Base-by-base conservation (phyloP, 2,797 vertebrate species). In the Alosa sapidissima region DNA sequence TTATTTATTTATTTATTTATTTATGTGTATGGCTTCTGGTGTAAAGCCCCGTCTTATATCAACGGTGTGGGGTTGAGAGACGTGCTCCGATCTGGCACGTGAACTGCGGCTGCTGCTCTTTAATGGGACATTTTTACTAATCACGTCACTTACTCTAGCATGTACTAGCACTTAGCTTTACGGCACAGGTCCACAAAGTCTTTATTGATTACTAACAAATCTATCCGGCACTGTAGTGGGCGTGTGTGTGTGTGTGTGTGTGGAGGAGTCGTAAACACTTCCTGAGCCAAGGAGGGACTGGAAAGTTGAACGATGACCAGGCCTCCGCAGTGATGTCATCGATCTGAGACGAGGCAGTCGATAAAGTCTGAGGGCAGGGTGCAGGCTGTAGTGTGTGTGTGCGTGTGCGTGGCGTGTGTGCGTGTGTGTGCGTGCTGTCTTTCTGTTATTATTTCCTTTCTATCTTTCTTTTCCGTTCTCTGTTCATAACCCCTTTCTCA, bases 311-410 rank as follows among this genome's bases (percentile, higher is more conserved):
- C 36, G 81, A 16, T 60, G 48, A 52, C 49, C 60, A 55, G 82
- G 54, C 48, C 81, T 60, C 83, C 47, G 85, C 83, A 84, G 54
- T 62, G 41, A 54, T 85, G 13, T 87, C 68, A 88, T 82, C 85
- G 85, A 82, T 83, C 85, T 45, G 54, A 82, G 83, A 85, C 68
- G 82, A 78, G 58, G 36, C 33, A 82, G 88, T 90, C 83, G 62
- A 89, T 86, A 75, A 36, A 14, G 68, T 45, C 33, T 2, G 33
- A 33, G 14, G 33, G 68, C 36, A 36, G 48, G 52, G 45, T 84
- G 24, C n/a, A 81, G 84, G 65, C 84, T 41, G 65, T 36, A 13
- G 33, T 41, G 68, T 41, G 65, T 72, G 65, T 72, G 65, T 72
- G 62, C 13, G 65, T 72, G 65, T 72, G 62, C 13, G 62, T 68